Evolutionary conservation across 2,888 invertebrate species (phyloP).

Genomic region (Phaedon cochleariae): DNA sequence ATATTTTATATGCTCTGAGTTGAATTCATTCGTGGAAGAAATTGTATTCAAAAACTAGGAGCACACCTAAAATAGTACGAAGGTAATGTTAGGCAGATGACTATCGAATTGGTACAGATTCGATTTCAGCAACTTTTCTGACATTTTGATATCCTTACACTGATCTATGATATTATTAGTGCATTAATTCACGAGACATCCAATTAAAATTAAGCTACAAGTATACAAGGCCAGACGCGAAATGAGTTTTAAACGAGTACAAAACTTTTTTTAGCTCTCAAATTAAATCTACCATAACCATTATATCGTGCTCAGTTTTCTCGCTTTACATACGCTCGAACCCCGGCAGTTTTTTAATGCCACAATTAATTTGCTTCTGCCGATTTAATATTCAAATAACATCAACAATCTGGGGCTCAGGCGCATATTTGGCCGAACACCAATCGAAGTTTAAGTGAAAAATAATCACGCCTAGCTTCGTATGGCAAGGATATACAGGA

Average conservation of each 20-base stretch:
- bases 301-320: not conserved
- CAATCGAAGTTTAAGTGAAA: constrained; percentile 34
- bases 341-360: constrained; percentile 20
- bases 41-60: no score
- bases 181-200: not conserved
- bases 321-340: not conserved
- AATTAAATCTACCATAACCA: not conserved
- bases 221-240: no score
- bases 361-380: constrained; percentile 31
- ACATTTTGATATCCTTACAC: no score
- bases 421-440: constrained; percentile 22
- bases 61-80: no score
- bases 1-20: no score
- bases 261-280: no score
- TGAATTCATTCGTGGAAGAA: no score
- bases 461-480: constrained; percentile 23
- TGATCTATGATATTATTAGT: not conserved
- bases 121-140: no score
- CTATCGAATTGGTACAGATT: no score
- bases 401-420: constrained; percentile 29
- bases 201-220: not conserved
- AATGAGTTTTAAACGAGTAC: no score
- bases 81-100: no score
- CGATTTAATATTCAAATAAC: constrained; percentile 31
- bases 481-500: not conserved